Evolutionary conservation across 2,797 vertebrate species (phyloP), one percentile per base, ranked within the genome.

Genomic region (Kryptolebias ocellatus): DNA sequence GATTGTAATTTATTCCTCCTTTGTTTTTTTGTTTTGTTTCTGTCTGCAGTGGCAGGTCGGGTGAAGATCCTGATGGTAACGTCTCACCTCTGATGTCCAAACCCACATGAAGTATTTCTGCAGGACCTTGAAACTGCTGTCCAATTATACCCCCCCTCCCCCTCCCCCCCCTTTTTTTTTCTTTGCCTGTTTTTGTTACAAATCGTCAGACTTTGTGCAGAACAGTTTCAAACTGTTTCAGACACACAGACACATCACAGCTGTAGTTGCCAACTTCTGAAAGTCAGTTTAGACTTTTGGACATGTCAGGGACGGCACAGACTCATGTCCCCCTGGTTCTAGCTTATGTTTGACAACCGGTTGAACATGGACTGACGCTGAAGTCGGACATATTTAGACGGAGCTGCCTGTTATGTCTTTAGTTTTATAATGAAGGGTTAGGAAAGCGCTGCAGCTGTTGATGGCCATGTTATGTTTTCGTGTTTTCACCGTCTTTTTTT

Each of bases 31-130:
- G 50, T 39, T 64, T 50, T 54, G 18, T 54, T 54, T 44, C 60
- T 52, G 15, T 78, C 47, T 80, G 46, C 18, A 95, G 94, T 95
- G 94, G 94, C 94, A 94, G 81, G 85, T 94, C 56, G 94, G 94
- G 79, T 95, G 90, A 92, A 74, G 46, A 55, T 39, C 28, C 15
- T 5, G 34, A 60, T 50, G 56, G 31, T 69, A 64, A 78, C 78
- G 24, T 50, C 51, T 47, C 58, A 74, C 63, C 49, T 66, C 49
- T 20, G 62, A 82, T 70, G 61, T 70, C 64, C 57, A 39, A 80
- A 84, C 69, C 68, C 67, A 39, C 69, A 72, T 74, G 68, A 85
- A 79, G 82, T 29, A 57, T 67, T 59, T 60, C 78, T 81, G 56
- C 74, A 76, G 70, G 76, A 80, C 59, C 51, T 81, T 78, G 64